These are phyloP conservation scores for Spheniscus humboldti DNA, from an alignment of 2,797 vertebrate genomes.

Conservation along the genomic window DNA sequence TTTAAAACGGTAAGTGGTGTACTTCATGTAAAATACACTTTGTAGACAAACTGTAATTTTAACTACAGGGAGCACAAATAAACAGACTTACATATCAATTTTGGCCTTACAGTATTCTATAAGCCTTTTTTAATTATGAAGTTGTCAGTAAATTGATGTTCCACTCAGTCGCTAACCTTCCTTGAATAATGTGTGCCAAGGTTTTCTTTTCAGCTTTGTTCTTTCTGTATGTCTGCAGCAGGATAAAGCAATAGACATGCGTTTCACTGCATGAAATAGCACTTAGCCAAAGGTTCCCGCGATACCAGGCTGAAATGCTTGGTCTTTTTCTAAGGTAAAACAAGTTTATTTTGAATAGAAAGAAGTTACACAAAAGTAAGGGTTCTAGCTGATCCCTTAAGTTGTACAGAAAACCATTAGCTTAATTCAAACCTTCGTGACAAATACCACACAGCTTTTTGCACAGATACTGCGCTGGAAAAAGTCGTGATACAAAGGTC, in stretches of 20 bases:
- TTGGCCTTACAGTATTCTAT: neutral
- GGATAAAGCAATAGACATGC: neutral
- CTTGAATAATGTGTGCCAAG: accelerated
- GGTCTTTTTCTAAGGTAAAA: neutral
- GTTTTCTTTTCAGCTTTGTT: neutral
- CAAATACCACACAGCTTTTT: neutral
- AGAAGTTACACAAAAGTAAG: neutral
- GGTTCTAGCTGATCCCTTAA: neutral
- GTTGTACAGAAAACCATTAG: neutral
- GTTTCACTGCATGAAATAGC: neutral
- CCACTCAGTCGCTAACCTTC: neutral
- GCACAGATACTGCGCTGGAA: neutral
- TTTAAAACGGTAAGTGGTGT: neutral
- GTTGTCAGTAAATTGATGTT: neutral
- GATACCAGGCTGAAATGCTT: neutral
- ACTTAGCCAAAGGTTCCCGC: neutral
- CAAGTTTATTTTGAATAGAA: neutral
- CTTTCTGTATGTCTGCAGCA: neutral
- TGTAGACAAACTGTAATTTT: neutral
- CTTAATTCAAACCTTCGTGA: neutral
- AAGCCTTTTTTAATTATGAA: neutral
- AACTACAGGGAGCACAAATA: neutral
- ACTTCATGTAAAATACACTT: constrained; percentile 7
- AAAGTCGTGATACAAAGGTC: neutral
- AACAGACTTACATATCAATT: neutral